A percentile compares a stretch with the other conserved stretches of the same genome.
Conservation (phyloP, 2,797 vertebrate species). For the Betta splendens region DNA sequence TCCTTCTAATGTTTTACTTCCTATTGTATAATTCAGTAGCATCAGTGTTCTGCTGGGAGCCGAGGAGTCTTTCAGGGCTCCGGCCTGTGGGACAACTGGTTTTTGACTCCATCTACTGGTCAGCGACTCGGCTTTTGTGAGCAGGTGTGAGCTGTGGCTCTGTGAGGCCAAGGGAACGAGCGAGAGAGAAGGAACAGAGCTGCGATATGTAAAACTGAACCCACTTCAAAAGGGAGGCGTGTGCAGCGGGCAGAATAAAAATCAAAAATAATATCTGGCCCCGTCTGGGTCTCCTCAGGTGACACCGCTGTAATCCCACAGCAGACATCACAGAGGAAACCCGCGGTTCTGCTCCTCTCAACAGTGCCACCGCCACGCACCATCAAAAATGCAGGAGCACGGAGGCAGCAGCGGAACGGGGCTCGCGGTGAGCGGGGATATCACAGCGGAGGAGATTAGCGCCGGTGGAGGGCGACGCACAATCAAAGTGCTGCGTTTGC, state of each 20-base stretch:
- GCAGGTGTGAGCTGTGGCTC: conserved; percentile 7
- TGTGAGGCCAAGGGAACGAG: conserved; percentile 24
- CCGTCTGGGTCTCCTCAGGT: conserved; percentile 49
- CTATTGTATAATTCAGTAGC: conserved; percentile 45
- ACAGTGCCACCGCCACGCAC: conserved; percentile 30
- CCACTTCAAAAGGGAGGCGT: conserved; percentile 45
- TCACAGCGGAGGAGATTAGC: conserved; percentile 28
- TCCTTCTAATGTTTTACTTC: conserved; percentile 47
- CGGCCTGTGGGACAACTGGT: conserved; percentile 28
- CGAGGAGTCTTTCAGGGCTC: conserved; percentile 23
- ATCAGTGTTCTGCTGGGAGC: conserved; percentile 20
- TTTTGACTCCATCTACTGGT: conserved; percentile 68
- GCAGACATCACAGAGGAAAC: conserved; percentile 57
- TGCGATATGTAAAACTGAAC: conserved; percentile 35
- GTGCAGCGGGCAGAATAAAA: conserved; percentile 32
- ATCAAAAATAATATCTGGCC: conserved; percentile 43
- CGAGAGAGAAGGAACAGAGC: conserved; percentile 15
- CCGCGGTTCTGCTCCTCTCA: conserved; percentile 28
- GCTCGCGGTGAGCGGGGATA: conserved; percentile 35
- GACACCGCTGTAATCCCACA: conserved; percentile 41
- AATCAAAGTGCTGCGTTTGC: conserved; percentile 33
- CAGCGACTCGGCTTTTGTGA: conserved; percentile 22
- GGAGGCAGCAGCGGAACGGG: conserved; percentile 50
- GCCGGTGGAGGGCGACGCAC: conserved; percentile 11
- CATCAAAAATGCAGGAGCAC: conserved; percentile 59